Evolutionary conservation across 2,113 vertebrate genomes (phyloP).

Genomic region (Ceratotherium simum): DNA sequence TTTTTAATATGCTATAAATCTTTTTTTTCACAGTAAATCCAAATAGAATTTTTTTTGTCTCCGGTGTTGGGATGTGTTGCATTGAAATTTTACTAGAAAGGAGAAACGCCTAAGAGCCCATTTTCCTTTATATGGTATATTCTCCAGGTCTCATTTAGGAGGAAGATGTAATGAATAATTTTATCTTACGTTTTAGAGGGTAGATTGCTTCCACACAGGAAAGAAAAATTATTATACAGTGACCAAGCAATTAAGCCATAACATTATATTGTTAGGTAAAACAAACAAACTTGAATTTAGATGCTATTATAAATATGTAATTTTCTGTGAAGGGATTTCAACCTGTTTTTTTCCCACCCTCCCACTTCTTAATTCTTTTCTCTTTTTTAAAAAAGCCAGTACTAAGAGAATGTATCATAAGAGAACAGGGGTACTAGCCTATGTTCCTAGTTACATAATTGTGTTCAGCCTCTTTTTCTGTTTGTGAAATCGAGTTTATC

Average conservation of each 20-base stretch:
- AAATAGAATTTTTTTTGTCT: constrained; percentile 53
- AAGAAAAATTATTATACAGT: constrained; percentile 23
- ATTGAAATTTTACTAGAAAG: constrained; percentile 64
- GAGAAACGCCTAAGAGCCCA: constrained; percentile 51
- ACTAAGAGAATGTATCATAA: not conserved
- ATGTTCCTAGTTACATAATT: constrained; percentile 45
- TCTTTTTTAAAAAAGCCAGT: not conserved
- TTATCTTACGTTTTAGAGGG: constrained; percentile 36
- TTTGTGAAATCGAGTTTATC: constrained; percentile 26
- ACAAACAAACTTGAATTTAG: not conserved
- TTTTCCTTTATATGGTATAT: constrained; percentile 66
- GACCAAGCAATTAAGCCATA: not conserved
- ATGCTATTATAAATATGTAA: not conserved
- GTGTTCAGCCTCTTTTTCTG: constrained; percentile 14
- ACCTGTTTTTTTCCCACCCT: not conserved
- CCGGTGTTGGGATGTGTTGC: constrained; percentile 48
- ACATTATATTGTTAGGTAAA: not conserved
- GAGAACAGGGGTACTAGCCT: not conserved
- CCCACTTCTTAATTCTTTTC: constrained; percentile 15
- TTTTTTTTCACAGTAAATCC: constrained; percentile 39
- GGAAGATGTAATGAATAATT: constrained; percentile 48
- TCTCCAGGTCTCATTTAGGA: constrained; percentile 56
- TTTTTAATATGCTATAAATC: constrained; percentile 40
- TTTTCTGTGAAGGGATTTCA: constrained; percentile 44
- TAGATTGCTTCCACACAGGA: constrained; percentile 5